phyloP scores from a whole-genome alignment of 2,888 invertebrate species.

The Drepanosiphum platanoidis region DNA sequence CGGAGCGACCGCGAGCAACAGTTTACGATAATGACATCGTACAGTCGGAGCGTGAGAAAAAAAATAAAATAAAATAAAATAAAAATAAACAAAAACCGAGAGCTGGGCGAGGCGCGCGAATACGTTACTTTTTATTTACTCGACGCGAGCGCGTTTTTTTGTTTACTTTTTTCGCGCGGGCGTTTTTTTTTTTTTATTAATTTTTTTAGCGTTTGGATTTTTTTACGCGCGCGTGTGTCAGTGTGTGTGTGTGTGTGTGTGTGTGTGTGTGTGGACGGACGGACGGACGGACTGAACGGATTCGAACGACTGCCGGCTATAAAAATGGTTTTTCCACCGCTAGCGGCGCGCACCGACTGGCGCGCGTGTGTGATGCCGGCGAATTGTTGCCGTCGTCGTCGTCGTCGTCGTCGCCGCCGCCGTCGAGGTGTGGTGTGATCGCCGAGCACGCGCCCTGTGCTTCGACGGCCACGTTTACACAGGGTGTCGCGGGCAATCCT shows the following conservation, averaged over 20 bases:
- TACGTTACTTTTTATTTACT: too few species aligned
- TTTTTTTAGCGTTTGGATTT: too few species aligned
- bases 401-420: conserved; percentile 7
- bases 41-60: too few species aligned
- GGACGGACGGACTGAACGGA: neutral
- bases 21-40: too few species aligned
- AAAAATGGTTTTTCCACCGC: conserved; percentile 1
- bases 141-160: too few species aligned
- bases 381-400: neutral
- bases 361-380: neutral
- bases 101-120: too few species aligned
- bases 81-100: too few species aligned
- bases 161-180: too few species aligned
- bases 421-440: conserved; percentile 38
- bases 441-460: conserved; percentile 46
- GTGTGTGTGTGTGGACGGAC: neutral
- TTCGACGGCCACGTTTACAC: too few species aligned
- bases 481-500: neutral
- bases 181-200: too few species aligned
- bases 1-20: too few species aligned
- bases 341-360: conserved; percentile 23
- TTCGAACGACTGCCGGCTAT: neutral
- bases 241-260: neutral
- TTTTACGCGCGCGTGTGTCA: neutral
- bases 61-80: too few species aligned